Conservation (phyloP, 35 echinoderm and acorn worm species). For the Diadema setosum region DNA sequence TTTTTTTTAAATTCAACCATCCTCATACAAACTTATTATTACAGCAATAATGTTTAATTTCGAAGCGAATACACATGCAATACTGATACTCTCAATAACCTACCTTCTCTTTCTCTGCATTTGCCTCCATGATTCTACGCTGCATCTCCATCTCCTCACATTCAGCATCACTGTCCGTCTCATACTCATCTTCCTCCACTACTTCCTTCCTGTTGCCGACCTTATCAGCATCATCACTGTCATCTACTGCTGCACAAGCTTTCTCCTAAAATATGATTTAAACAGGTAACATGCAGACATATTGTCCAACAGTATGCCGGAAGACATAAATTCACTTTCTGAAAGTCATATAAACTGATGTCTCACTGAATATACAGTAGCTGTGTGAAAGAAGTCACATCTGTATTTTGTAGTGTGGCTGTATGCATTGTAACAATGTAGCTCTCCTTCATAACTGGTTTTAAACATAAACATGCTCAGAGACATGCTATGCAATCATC, state of each 20-base stretch:
- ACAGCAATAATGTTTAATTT: too few relatives aligned
- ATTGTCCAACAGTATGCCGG: neutral
- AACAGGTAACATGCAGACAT: neutral
- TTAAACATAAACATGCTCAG: too few relatives aligned
- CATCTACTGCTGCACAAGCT: slow-evolving; percentile 87
- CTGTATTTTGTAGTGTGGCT: neutral
- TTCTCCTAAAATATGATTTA: slow-evolving; percentile 60
- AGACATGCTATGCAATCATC: too few relatives aligned
- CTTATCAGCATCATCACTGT: slow-evolving; percentile 64
- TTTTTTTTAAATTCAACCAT: too few relatives aligned
- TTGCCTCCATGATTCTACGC: slow-evolving; percentile 81
- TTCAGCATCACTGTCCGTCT: slow-evolving; percentile 89
- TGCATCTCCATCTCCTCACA: slow-evolving; percentile 66
- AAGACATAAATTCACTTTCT: neutral
- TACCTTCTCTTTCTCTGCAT: slow-evolving; percentile 91
- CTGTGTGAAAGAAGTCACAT: neutral
- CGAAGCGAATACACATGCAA: too few relatives aligned
- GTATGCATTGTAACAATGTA: too few relatives aligned
- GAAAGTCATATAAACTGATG: neutral
- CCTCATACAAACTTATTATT: too few relatives aligned
- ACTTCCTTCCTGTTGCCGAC: slow-evolving; percentile 22
- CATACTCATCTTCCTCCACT: slow-evolving; percentile 50
- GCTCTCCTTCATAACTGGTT: neutral
- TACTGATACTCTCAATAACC: too few relatives aligned
- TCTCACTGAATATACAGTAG: neutral